Evolutionary conservation across 2,797 vertebrate genomes (phyloP), one percentile per base, ranked within the genome.

Genomic region (Ambastaia sidthimunki): DNA sequence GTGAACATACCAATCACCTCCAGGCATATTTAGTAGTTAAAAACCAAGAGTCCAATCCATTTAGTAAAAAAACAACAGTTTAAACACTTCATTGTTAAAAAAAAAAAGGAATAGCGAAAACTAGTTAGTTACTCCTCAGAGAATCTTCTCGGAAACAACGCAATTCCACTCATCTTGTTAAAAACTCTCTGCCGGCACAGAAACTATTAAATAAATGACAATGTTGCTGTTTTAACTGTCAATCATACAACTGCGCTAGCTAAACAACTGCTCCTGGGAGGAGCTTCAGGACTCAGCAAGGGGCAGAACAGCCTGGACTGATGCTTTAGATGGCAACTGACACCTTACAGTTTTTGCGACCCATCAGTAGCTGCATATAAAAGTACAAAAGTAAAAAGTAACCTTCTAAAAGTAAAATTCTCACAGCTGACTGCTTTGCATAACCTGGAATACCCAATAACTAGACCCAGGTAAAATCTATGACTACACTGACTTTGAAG

Each of bases 141-240:
- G 76, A 13, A 60, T 67, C 31, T 69, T 63, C 44, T 66, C 63
- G 65, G 11, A 74, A 74, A 80, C 71, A 80, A 80, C 55, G 15
- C 13, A 50, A 52, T 80, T 69, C 19, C 41, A 57, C 80, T 63
- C 23, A 68, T 75, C 77, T 81, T 76, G 81, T 71, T 81, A 81
- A 48, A 78, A 34, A 80, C 59, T 78, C 78, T 83, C 75, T 37
- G 41, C 85, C 78, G 70, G 74, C 44, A 11, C 15, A 79, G 13
- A 2, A 72, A 75, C 70, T 67, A 80, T 57, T 84, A 57, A 84
- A 86, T 73, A 77, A 73, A 82, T 82, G 57, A 83, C 83, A 76
- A 83, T 76, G 75, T 55, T 81, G 71, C 74, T 31, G 78, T 82
- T 78, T 86, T 62, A 81, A 78, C 85, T 81, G 85, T 81, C 85